Base-by-base conservation (phyloP, 2,797 vertebrate species). In the Pangasius krempfi region DNA sequence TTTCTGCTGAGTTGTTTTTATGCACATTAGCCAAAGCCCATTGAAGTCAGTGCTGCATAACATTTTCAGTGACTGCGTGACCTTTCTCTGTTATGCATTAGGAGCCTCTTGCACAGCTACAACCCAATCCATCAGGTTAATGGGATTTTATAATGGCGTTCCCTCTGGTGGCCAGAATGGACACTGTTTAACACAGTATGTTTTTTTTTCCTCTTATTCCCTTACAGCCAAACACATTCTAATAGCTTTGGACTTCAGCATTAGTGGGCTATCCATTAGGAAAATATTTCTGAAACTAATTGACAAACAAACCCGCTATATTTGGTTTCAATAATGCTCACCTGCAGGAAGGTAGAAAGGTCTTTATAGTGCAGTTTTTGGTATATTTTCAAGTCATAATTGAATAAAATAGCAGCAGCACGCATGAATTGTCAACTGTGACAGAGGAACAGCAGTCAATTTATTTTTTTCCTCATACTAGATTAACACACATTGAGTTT, bases 101-200 rank as follows among this genome's bases (percentile, higher is more conserved):
- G 80, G 56, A 87, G 68, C 82, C 85, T 80, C 89, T 90, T 76
- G 73, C 70, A 76, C 87, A 37, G 82, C 91, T 90, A 89, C 89
- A 86, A 64, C 66, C 86, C 86, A 91, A 90, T 92, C 90, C 89
- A 92, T 91, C 90, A 92, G 87, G 87, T 89, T 90, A 89, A 91
- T 92, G 86, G 88, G 86, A 81, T 91, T 89, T 90, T 90, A 87
- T 91, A 89, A 47, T 86, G 89, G 50, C 68, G 44, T 87, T 91
- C 89, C 47, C 82, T 90, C 89, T 92, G 84, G 89, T 91, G 90
- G 86, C 82, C 85, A 89, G 86, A 88, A 88, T 68, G 58, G 86
- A 87, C 87, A 86, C 27, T 50, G 52, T 89, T 91, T 91, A 87
- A 91, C 88, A 72, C 73, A 56, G 3, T 73, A 13, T 52, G 44